Evolutionary conservation across 1,140 invertebrate genomes (phyloP).

Genomic region (Metaphire vulgaris): DNA sequence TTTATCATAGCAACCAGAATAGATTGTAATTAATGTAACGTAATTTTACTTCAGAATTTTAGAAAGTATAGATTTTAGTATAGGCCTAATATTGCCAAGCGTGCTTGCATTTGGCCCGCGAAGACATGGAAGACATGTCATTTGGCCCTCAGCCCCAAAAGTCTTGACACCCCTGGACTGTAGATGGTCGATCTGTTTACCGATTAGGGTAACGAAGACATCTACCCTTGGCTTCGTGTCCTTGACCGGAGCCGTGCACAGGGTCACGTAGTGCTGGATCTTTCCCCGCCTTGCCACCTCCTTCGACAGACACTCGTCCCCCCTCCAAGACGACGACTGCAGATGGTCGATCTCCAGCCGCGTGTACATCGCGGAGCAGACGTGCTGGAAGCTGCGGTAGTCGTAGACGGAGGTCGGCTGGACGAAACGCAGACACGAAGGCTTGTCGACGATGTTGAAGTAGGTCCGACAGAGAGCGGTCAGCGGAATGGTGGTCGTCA

Average conservation of each 20-base stretch:
- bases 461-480: constrained; percentile 24
- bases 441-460: constrained; percentile 29
- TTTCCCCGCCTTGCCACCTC: not conserved
- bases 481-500: constrained; percentile 20
- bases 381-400: constrained; percentile 17
- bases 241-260: constrained; percentile 17
- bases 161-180: no score
- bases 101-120: no score
- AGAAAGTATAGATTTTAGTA: no score
- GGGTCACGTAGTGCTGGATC: constrained; percentile 12
- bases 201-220: constrained; percentile 27
- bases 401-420: constrained; percentile 15
- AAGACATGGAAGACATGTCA: no score
- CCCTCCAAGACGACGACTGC: not conserved
- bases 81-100: no score
- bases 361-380: constrained; percentile 23
- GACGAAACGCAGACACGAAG: constrained; percentile 21
- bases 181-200: no score
- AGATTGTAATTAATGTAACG: no score
- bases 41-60: no score
- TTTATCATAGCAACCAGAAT: no score
- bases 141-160: no score
- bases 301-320: not conserved
- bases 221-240: constrained; percentile 21
- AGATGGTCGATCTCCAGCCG: constrained; percentile 17